These are phyloP conservation scores for Oncorhynchus tshawytscha DNA, from an alignment of 2,113 vertebrate genomes.

Conservation along the genomic window DNA sequence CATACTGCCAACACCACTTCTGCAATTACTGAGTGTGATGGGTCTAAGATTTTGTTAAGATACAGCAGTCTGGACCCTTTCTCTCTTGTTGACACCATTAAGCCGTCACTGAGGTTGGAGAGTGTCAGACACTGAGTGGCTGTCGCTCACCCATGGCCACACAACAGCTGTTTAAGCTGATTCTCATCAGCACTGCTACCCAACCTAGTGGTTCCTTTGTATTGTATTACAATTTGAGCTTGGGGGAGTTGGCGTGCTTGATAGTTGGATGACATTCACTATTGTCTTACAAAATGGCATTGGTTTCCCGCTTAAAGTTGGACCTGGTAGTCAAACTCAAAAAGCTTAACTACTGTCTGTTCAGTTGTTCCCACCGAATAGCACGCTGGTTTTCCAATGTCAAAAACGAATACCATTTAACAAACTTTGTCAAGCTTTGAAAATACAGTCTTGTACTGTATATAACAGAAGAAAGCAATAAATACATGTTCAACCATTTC, in stretches of 20 bases:
- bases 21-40: conserved; percentile 80
- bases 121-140: conserved; percentile 26
- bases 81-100: conserved; percentile 69
- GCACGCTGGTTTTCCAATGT: not conserved
- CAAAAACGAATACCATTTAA: not conserved
- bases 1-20: conserved; percentile 66
- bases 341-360: not conserved
- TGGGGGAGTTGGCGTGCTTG: conserved; percentile 23
- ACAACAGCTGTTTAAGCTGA: conserved; percentile 63
- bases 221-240: conserved; percentile 55
- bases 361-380: not conserved
- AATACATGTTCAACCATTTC: conserved; percentile 11
- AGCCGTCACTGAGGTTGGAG: conserved; percentile 57
- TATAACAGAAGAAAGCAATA: conserved; percentile 10
- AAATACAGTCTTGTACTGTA: conserved; percentile 21
- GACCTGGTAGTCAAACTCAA: conserved; percentile 9
- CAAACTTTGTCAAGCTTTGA: conserved; percentile 30
- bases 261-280: conserved; percentile 41
- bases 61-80: conserved; percentile 67
- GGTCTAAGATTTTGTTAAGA: conserved; percentile 67
- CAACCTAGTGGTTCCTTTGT: conserved; percentile 53
- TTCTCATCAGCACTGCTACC: conserved; percentile 36
- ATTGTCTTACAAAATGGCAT: conserved; percentile 37
- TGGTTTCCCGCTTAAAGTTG: conserved; percentile 13
- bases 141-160: conserved; percentile 55